Base-by-base conservation (phyloP, 2,113 vertebrate genomes). In the Periophthalmus modestus region DNA sequence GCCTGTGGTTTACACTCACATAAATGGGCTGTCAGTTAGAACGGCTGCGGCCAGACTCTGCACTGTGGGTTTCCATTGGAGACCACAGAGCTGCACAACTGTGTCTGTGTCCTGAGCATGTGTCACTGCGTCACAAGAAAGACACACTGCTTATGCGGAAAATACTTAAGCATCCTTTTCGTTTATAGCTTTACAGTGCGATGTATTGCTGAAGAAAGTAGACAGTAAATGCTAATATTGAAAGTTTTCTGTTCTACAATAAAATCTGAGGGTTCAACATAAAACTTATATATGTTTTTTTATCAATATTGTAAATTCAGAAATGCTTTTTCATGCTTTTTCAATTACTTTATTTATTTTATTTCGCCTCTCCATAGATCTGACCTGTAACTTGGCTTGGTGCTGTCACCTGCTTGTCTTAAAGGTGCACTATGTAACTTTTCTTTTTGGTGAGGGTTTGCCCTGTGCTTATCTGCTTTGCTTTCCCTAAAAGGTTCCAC, bases 21-120 rank as follows among this genome's bases (percentile, higher is more conserved):
- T 69, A 83, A 86, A 85, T 66, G 50, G 80, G 78, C 73, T 73
- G 71, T 82, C 73, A 78, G 71, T 80, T 81, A 7, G n/a, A 71
- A 78, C 82, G 71, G 34, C 68, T 73, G 50, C 63, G 66, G 84
- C 82, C 57, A 34, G 57, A 28, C 57, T 12, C 21, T 5, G 57
- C 70, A 50, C 70, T 82, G 73, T 67, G 82, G 82, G 78, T 84
- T 87, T 86, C 81, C 78, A 75, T 80, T 69, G 5, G 28, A 76
- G 88, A 78, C 89, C 84, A 69, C 80, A 74, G 61, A 80, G 75
- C 70, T 82, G 77, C 82, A 76, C 54, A 82, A 79, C 69, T 74
- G 46, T 68, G 66, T 48, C 65, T 74, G 80, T 68, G 68, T 76
- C 78, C 71, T 77, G 65, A 54, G 57, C 72, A 71, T 61, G 74